Evolutionary conservation across 1,140 invertebrate genomes (phyloP).

Genomic region (Diachasma alloeum): DNA sequence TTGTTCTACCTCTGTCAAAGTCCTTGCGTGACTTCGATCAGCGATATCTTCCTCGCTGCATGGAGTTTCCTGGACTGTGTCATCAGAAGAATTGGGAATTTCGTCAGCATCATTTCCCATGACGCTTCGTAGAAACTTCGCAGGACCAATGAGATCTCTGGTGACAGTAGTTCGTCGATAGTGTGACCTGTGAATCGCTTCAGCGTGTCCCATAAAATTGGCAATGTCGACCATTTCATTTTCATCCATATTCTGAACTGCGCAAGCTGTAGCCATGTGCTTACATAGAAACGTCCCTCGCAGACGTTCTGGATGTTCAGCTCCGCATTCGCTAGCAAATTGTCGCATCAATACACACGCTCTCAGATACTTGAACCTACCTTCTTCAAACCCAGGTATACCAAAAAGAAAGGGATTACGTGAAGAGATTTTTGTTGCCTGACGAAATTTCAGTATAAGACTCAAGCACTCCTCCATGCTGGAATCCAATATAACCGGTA

Average conservation of each 20-base stretch:
- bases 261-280: constrained; percentile 19
- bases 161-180: constrained; percentile 28
- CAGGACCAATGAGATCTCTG: background rate
- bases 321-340: constrained; percentile 19
- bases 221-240: constrained; percentile 18
- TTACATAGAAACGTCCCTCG: constrained; percentile 9
- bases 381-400: background rate
- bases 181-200: constrained; percentile 24
- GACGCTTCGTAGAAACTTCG: background rate
- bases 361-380: background rate
- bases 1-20: background rate
- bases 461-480: background rate
- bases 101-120: background rate
- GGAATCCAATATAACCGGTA: background rate
- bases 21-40: background rate
- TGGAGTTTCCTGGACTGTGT: background rate
- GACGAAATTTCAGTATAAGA: background rate
- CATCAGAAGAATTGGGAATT: background rate
- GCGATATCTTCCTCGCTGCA: background rate
- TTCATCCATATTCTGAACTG: background rate
- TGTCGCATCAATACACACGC: constrained; percentile 16
- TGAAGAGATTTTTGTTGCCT: background rate
- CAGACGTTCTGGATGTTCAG: constrained; percentile 10
- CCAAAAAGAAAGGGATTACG: constrained; percentile 28
- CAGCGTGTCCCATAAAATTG: constrained; percentile 23